A percentile compares a stretch with the other conserved stretches of the same genome.
These are phyloP conservation scores for Huso huso DNA, from an alignment of 2,797 vertebrate species.

Conservation along the genomic window DNA sequence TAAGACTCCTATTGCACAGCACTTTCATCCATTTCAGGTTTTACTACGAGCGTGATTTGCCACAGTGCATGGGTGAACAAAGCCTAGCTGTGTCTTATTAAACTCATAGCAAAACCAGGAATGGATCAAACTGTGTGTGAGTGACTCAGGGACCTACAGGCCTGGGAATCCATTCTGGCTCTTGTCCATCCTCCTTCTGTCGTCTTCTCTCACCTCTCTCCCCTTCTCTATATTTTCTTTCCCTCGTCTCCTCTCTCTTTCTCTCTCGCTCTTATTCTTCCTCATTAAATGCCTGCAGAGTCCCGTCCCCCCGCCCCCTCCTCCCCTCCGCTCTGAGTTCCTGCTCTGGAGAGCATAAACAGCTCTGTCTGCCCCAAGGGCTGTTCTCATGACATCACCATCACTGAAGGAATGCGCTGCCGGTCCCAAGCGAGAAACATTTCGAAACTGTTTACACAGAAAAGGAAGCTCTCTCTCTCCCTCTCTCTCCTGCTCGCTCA, in stretches of 20 bases:
- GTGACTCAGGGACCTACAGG: too few relatives aligned
- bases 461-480: slow-evolving; percentile 24
- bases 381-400: slow-evolving; percentile 75
- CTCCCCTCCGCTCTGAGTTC: slow-evolving; percentile 37
- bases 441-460: slow-evolving; percentile 52
- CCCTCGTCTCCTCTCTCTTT: slow-evolving; percentile 38
- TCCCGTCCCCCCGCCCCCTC: neutral
- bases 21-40: too few relatives aligned
- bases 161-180: too few relatives aligned
- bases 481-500: slow-evolving; percentile 14
- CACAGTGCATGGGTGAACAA: too few relatives aligned
- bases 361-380: slow-evolving; percentile 63
- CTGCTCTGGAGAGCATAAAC: slow-evolving; percentile 66
- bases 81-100: too few relatives aligned
- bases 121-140: too few relatives aligned
- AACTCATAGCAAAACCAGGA: too few relatives aligned
- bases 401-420: slow-evolving; percentile 63
- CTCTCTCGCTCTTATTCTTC: slow-evolving; percentile 27
- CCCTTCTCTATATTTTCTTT: slow-evolving; percentile 45
- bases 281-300: neutral
- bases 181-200: too few relatives aligned
- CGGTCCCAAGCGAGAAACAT: slow-evolving; percentile 11
- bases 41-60: too few relatives aligned
- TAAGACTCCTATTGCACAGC: too few relatives aligned
- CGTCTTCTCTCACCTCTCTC: slow-evolving; percentile 48